Percentiles rank a stretch among this genome's conserved stretches.
Conservation (phyloP, 2,113 vertebrate genomes). For the Gallinago undulata region DNA sequence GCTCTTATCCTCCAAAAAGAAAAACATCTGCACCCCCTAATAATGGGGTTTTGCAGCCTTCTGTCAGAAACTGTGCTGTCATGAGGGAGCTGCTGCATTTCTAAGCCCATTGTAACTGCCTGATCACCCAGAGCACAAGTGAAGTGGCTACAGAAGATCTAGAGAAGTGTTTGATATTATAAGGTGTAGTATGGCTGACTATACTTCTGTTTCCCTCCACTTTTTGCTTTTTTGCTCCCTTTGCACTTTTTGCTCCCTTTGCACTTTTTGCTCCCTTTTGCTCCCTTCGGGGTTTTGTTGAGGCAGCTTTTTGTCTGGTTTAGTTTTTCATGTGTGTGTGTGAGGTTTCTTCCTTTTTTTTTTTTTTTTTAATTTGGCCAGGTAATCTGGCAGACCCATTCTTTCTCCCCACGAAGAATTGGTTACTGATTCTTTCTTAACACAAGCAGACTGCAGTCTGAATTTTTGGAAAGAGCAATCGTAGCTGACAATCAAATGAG, state of each 20-base stretch:
- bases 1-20: neutral
- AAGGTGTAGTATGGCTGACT: neutral
- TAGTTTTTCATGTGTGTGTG: neutral
- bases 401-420: neutral
- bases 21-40: neutral
- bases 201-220: neutral
- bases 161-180: neutral
- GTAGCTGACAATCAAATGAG: neutral
- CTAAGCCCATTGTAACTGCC: fast-evolving
- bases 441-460: neutral
- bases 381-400: fast-evolving
- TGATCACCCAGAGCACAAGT: neutral
- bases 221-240: neutral
- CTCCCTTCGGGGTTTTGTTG: fast-evolving
- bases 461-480: neutral
- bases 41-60: neutral
- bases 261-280: no score
- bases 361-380: neutral
- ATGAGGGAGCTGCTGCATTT: fast-evolving
- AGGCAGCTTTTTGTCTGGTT: neutral
- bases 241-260: no score
- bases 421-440: neutral
- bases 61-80: neutral
- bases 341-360: neutral
- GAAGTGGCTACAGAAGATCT: fast-evolving